Percentiles rank a stretch among this genome's conserved stretches.
Conservation (phyloP, 2,888 invertebrate species). For the Andrena haemorrhoa region DNA sequence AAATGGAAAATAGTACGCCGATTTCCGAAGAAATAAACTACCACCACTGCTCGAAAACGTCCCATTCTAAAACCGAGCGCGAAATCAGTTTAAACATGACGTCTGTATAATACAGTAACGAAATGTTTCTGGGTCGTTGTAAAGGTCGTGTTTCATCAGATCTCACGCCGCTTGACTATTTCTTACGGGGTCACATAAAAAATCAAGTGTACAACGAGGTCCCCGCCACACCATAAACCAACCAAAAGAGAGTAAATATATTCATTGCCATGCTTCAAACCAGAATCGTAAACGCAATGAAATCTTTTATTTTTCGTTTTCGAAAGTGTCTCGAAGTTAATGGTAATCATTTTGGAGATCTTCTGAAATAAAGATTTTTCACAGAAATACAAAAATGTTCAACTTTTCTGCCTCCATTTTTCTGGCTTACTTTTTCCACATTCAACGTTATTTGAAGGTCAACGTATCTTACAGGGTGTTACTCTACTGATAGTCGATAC, state of each 20-base stretch:
- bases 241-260: constrained; percentile 1
- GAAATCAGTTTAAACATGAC: too few relatives aligned
- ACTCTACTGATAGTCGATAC: too few relatives aligned
- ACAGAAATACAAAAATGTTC: background rate
- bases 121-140: too few relatives aligned
- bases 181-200: background rate
- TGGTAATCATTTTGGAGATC: constrained; percentile 11
- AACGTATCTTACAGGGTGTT: background rate
- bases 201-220: background rate
- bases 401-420: background rate
- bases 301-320: background rate
- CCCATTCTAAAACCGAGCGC: too few relatives aligned
- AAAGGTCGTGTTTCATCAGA: background rate
- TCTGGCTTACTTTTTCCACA: background rate
- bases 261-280: background rate
- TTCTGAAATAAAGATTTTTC: constrained; percentile 4
- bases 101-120: too few relatives aligned
- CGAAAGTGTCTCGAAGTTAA: constrained; percentile 11
- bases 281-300: constrained; percentile 12
- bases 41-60: too few relatives aligned
- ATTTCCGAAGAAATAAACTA: too few relatives aligned
- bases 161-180: background rate
- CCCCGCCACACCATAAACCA: background rate
- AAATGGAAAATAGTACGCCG: too few relatives aligned
- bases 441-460: background rate